Percentiles rank a stretch among this genome's conserved stretches.
phyloP scores from a whole-genome alignment of 2,797 vertebrate species.

The Phoebastria nigripes region DNA sequence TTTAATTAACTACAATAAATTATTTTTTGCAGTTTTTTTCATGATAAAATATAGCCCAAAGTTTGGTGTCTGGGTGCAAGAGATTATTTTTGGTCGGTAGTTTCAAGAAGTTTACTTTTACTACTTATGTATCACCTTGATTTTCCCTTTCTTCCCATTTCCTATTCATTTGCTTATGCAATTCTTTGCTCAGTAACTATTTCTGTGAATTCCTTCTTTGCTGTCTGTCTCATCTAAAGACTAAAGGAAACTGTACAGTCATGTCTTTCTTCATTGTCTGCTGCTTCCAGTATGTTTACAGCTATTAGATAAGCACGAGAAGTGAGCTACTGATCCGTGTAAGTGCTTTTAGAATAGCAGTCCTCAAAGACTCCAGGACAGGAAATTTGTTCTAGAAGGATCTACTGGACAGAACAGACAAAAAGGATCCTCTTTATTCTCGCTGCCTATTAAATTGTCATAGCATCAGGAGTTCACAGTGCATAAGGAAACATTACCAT shows the following conservation, averaged over 20 bases:
- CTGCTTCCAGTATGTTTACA: background rate
- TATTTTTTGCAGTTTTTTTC: background rate
- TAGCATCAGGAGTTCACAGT: background rate
- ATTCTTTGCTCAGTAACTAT: background rate
- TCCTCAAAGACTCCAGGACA: background rate
- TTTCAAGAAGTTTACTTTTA: background rate
- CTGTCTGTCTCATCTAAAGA: background rate
- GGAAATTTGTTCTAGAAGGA: background rate
- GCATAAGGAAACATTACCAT: background rate
- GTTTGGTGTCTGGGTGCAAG: background rate
- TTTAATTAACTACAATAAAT: background rate
- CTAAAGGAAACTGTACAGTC: background rate
- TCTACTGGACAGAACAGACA: background rate
- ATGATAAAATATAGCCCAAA: background rate
- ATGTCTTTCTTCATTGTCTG: background rate
- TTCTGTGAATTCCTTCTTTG: background rate
- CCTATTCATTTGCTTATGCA: background rate
- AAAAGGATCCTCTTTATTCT: background rate
- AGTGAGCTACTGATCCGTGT: background rate
- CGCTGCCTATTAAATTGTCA: background rate
- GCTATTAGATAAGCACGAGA: background rate
- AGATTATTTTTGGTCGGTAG: background rate
- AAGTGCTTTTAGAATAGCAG: background rate
- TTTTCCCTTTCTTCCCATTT: background rate
- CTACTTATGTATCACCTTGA: background rate